Base-by-base conservation (phyloP, 2,888 invertebrate genomes). In the Aromia moschata region DNA sequence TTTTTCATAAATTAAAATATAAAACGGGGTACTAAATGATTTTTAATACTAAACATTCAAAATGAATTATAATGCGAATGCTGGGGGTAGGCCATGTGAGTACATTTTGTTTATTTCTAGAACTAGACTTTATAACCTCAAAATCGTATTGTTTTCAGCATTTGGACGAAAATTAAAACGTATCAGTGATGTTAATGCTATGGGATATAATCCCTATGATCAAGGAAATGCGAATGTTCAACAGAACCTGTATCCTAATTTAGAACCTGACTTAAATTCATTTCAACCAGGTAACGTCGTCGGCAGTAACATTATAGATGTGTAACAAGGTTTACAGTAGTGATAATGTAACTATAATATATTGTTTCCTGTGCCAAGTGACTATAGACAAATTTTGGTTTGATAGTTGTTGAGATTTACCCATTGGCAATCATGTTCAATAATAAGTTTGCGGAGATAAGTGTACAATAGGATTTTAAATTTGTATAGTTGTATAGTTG, bases 171-270 rank as follows among this genome's bases (percentile, higher is more conserved):
- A 87, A 79, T 82, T 85, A 1, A 89, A 89, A 77, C 82, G 89
- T 44, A 89, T 90, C 10, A 88, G 87, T 72, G 89, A 90, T 81
- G 84, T 89, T 5, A 85, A 85, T 56, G 86, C 88, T 0, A 85
- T 90, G 86, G 90, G 87, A n/a, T 80, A 78, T 62, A 77, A 72
- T 60, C 78, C 79, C 1, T 78, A 76, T 65, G 69, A 71, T 18
- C 74, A 71, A 37, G 52, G 57, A 33, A 59, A 62, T 18, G 33
- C 58, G 17, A 52, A 20, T 14, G 56, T 36, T 36, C 66, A 61
- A 44, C 65, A 65, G 52, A 71, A 67, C 62, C 1, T 73, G 1
- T 74, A 75, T 52, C 72, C 75, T 9, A 72, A 70, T 62, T 20
- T 73, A 51, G 60, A 60, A 16, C 51, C 68, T 11, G 62, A 59